Evolutionary conservation across 2,113 vertebrate species (phyloP).

Genomic region (Gymnocephalus cernua): DNA sequence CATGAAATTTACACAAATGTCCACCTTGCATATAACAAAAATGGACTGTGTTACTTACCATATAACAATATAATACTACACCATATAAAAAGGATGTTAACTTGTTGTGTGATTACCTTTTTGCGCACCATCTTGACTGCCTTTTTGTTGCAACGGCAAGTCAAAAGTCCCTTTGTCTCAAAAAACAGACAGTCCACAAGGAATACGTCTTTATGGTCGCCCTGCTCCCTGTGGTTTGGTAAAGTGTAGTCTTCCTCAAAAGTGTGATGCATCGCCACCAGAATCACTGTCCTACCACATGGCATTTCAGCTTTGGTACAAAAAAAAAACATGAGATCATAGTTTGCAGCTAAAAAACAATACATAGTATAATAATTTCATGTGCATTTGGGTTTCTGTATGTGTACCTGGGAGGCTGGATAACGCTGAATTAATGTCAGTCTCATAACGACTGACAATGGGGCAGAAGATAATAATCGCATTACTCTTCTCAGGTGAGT

Average conservation of each 20-base stretch:
- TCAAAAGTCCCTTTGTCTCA: conserved; percentile 49
- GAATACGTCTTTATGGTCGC: accelerated
- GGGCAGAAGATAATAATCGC: conserved; percentile 61
- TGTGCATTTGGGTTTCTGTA: not conserved
- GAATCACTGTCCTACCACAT: accelerated
- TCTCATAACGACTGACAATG: conserved; percentile 61
- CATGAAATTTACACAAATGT: not conserved
- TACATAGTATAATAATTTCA: not conserved
- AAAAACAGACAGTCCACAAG: conserved; percentile 66
- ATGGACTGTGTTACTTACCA: not conserved
- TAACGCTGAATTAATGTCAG: conserved; percentile 54
- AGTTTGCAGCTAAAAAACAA: not conserved
- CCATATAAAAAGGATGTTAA: not conserved
- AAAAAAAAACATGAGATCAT: not conserved
- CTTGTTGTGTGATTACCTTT: conserved; percentile 31
- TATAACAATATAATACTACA: not conserved
- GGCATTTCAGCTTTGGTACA: not conserved
- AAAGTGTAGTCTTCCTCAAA: conserved; percentile 45
- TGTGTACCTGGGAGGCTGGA: conserved; percentile 10
- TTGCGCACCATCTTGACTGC: not conserved
- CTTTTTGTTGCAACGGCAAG: conserved; percentile 17
- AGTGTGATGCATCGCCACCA: conserved; percentile 71
- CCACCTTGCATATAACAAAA: not conserved
- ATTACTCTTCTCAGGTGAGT: accelerated
- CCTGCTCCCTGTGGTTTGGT: not conserved